Evolutionary conservation across 2,113 vertebrate species (phyloP).

Genomic region (Plectropomus leopardus): DNA sequence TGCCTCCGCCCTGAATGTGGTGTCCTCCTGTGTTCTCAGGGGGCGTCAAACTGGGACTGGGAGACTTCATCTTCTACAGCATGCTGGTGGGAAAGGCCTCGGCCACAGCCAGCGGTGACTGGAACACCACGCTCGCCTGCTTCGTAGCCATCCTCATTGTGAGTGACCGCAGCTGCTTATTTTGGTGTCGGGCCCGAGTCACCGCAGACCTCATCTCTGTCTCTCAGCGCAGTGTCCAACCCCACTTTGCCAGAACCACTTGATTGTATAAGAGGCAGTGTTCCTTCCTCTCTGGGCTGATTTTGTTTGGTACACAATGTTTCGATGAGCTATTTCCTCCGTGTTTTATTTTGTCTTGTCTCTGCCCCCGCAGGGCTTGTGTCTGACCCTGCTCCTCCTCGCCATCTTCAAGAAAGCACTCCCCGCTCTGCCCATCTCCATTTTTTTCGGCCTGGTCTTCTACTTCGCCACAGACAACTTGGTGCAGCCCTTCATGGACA

Average conservation of each 20-base stretch:
- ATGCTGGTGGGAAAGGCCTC: slow-evolving; percentile 99
- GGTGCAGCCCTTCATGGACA: slow-evolving; percentile 97
- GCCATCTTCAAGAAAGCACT: slow-evolving; percentile 99
- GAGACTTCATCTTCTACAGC: slow-evolving; percentile 99
- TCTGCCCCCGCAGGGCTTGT: slow-evolving; percentile 89
- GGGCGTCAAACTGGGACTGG: slow-evolving; percentile 96
- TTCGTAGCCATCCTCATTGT: slow-evolving; percentile 99
- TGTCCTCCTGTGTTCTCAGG: slow-evolving; percentile 84
- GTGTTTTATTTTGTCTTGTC: slow-evolving; percentile 14
- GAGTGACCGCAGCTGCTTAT: slow-evolving; percentile 71
- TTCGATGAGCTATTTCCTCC: slow-evolving; percentile 8
- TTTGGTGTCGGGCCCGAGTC: slow-evolving; percentile 12
- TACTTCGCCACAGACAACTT: slow-evolving; percentile 99
- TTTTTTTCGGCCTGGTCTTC: slow-evolving; percentile 98
- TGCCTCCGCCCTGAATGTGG: slow-evolving; percentile 64
- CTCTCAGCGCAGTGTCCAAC: slow-evolving; percentile 2
- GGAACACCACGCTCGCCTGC: slow-evolving; percentile 98
- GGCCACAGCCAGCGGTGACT: slow-evolving; percentile 97
- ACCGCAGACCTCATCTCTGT: slow-evolving; percentile 23
- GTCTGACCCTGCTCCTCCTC: slow-evolving; percentile 96
- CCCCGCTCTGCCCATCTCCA: slow-evolving; percentile 98
- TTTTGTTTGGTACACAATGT: slow-evolving; percentile 38
- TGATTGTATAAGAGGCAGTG: slow-evolving; percentile 12
- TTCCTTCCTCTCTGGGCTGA: not conserved
- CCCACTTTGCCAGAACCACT: slow-evolving; percentile 11